A percentile compares a stretch with the other conserved stretches of the same genome.
Evolutionary conservation across 2,888 invertebrate species (phyloP).

Genomic region (Pyrochroa serraticornis): DNA sequence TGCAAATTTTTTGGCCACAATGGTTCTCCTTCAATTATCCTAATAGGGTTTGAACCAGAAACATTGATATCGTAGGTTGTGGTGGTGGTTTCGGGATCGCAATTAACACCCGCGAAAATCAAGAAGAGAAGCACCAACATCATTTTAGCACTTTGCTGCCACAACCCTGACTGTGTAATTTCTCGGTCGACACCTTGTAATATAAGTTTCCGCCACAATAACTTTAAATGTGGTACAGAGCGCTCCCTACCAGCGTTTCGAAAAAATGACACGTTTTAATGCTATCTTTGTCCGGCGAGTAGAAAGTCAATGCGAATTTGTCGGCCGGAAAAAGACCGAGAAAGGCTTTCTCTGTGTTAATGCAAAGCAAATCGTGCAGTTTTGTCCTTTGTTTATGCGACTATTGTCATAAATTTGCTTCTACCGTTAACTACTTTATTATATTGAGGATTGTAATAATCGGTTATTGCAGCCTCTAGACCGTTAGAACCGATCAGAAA

Average conservation of each 20-base stretch:
- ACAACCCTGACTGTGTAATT: constrained; percentile 44
- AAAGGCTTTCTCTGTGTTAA: constrained; percentile 31
- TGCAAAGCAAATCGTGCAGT: constrained; percentile 16
- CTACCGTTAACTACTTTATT: constrained; percentile 13
- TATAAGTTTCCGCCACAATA: constrained; percentile 49
- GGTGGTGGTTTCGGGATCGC: constrained; percentile 43
- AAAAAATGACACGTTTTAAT: constrained; percentile 37
- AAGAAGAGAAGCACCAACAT: constrained; percentile 29
- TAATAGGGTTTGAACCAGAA: constrained; percentile 63
- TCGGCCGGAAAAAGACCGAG: constrained; percentile 1
- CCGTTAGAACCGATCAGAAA: neutral
- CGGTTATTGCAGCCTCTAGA: constrained; percentile 2
- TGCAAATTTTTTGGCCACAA: constrained; percentile 32
- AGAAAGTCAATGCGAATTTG: constrained; percentile 30
- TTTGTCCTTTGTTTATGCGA: constrained; percentile 22
- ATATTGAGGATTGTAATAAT: constrained; percentile 4
- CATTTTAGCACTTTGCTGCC: constrained; percentile 39
- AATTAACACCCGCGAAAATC: constrained; percentile 14
- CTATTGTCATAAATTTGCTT: constrained; percentile 21
- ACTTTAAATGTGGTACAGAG: constrained; percentile 50
- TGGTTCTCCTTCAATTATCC: constrained; percentile 63
- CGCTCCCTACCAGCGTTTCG: constrained; percentile 38
- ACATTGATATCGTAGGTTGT: constrained; percentile 64
- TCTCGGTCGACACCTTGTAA: constrained; percentile 37
- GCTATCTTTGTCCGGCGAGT: constrained; percentile 35